These are phyloP conservation scores for Drosophila erecta DNA, from an alignment of 1,140 invertebrate genomes.

Conservation along the genomic window DNA sequence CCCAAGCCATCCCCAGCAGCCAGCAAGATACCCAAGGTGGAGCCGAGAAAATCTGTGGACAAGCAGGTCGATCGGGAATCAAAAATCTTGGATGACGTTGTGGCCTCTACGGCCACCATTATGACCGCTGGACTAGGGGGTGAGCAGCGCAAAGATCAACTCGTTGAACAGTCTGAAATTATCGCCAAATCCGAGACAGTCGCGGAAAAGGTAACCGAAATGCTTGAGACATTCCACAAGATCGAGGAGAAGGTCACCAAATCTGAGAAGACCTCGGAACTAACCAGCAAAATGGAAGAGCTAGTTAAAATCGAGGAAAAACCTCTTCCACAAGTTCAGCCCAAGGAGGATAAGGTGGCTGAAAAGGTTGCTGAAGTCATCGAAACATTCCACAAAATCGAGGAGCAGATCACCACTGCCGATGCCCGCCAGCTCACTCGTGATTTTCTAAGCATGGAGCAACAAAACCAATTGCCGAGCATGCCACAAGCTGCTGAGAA, in stretches of 20 bases:
- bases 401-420: slow-evolving; percentile 54
- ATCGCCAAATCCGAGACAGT: slow-evolving; percentile 60
- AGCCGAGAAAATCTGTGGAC: slow-evolving; percentile 64
- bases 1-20: slow-evolving; percentile 55
- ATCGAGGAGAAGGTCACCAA: slow-evolving; percentile 62
- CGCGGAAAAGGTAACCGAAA: slow-evolving; percentile 58
- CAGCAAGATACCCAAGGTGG: slow-evolving; percentile 72
- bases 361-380: slow-evolving; percentile 56
- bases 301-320: slow-evolving; percentile 8
- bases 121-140: slow-evolving; percentile 60
- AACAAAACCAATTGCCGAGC: slow-evolving; percentile 65
- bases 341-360: slow-evolving; percentile 54
- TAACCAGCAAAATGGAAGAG: slow-evolving; percentile 35
- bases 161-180: slow-evolving; percentile 41
- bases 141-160: slow-evolving; percentile 32
- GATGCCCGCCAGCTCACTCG: slow-evolving; percentile 64
- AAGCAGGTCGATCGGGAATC: slow-evolving; percentile 51
- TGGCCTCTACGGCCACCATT: slow-evolving; percentile 58
- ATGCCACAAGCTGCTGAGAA: slow-evolving; percentile 27
- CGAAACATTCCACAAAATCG: slow-evolving; percentile 70
- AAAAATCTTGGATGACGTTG: slow-evolving; percentile 57
- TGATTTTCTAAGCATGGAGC: slow-evolving; percentile 76
- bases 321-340: background rate
- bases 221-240: slow-evolving; percentile 68
- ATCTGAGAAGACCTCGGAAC: slow-evolving; percentile 47